Evolutionary conservation across 2,797 vertebrate species (phyloP).

Genomic region (Oreortyx pictus): DNA sequence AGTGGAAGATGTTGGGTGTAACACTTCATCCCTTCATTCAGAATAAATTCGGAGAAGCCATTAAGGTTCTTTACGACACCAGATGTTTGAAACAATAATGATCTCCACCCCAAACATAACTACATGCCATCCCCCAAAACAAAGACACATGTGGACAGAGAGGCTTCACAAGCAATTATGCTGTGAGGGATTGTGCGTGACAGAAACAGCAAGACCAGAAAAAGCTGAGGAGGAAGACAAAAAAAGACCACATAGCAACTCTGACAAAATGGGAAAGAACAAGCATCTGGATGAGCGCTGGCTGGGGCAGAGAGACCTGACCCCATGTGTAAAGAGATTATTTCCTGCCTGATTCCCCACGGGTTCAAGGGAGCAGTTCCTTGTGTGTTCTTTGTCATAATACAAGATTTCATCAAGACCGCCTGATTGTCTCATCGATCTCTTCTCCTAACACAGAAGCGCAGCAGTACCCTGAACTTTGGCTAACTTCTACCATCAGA

Average conservation of each 20-base stretch:
- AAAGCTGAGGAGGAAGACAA: background rate
- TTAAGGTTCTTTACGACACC: conserved; percentile 57
- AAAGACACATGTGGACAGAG: conserved; percentile 62
- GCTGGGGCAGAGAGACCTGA: conserved; percentile 22
- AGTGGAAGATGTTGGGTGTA: conserved; percentile 7
- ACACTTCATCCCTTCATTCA: conserved; percentile 47
- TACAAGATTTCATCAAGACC: conserved; percentile 32
- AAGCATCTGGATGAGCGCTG: conserved; percentile 23
- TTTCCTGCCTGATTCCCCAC: background rate
- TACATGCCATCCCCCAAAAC: conserved; percentile 56
- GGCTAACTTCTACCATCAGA: conserved; percentile 33
- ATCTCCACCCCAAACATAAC: conserved; percentile 62
- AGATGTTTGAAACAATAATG: conserved; percentile 71
- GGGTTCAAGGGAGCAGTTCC: conserved; percentile 13
- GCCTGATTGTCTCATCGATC: conserved; percentile 32
- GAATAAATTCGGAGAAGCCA: conserved; percentile 52
- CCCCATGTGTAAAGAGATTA: conserved; percentile 47
- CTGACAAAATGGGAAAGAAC: conserved; percentile 2
- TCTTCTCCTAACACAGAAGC: conserved; percentile 12
- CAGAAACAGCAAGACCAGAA: conserved; percentile 52
- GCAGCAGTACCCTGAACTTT: background rate
- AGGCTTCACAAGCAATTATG: conserved; percentile 45
- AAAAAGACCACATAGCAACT: background rate
- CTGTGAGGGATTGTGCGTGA: conserved; percentile 26
- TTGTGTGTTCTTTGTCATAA: conserved; percentile 14